Evolutionary conservation across 2,797 vertebrate genomes (phyloP), one percentile per base, ranked within the genome.

Genomic region (Smutsia temminckii): DNA sequence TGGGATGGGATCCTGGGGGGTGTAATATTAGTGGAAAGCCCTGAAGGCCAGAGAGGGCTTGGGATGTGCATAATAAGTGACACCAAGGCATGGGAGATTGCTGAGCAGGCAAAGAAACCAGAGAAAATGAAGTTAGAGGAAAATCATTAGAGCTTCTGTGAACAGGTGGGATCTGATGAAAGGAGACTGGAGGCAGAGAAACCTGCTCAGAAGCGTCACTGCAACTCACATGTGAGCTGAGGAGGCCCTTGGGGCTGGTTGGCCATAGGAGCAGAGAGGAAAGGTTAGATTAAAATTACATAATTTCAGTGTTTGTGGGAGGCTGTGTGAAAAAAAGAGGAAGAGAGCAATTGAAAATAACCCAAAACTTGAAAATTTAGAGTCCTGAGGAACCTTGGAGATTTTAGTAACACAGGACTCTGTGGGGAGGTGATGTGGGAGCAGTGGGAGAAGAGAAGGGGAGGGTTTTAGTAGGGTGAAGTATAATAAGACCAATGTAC

Each of bases 1-100:
- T 77, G 49, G 77, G 57, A 46, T 80, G 74, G n/a, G 53, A 78
- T 95, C 95, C 95, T 72, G 64, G 91, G 77, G 71, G 69, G 46
- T 94, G 78, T 77, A 40, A 93, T 86, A 96, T 96, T 97, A 84
- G 61, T 68, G 59, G 78, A 84, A 95, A 80, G 18, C 34, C 37
- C 78, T 5, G 16, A 80, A 83, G 91, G 74, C 80, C 42, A 61
- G 57, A 81, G 34, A 89, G 63, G 74, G 32, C 85, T 92, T 90
- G 29, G 34, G 25, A 37, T 87, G 64, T n/a, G n/a, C 79, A n/a
- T 96, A 94, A 88, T 93, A 91, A 94, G 74, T 93, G 88, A 95
- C 53, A 69, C 1, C 4, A 66, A 83, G 75, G 42, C 34, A 66
- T 42, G 0, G 0, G 40, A 86, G 78, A 81, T 49, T 64, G 51